Percentiles rank a stretch among this genome's conserved stretches.
Evolutionary conservation across 2,888 invertebrate species (phyloP).

Genomic region (Chymomyza procnemis): DNA sequence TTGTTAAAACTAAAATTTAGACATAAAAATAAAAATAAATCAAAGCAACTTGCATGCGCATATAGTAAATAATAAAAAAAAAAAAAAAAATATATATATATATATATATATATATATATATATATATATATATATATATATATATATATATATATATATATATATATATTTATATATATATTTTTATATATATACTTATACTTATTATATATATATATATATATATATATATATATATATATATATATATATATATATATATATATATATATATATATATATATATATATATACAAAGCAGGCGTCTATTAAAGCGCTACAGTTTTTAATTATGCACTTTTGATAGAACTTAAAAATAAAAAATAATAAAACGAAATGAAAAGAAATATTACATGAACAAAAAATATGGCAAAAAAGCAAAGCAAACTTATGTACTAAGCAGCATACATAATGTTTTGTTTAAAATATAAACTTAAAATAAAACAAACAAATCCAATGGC

Average conservation of each 20-base stretch:
- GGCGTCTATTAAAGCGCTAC: constrained; percentile 25
- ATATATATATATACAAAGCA: background rate
- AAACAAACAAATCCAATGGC: constrained; percentile 38
- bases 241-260: background rate
- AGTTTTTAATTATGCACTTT: constrained; percentile 67
- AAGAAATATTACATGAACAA: constrained; percentile 19
- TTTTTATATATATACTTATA: background rate
- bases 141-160: background rate
- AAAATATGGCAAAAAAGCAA: constrained; percentile 21
- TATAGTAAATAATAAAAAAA: too few relatives aligned
- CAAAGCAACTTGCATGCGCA: constrained; percentile 5
- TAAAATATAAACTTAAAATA: constrained; percentile 32
- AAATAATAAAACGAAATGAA: constrained; percentile 16
- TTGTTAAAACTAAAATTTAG: constrained; percentile 19
- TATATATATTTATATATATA: background rate
- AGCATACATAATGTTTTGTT: constrained; percentile 61
- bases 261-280: background rate
- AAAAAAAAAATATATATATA: constrained; percentile 15
- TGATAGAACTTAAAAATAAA: constrained; percentile 48
- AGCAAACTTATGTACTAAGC: constrained; percentile 21
- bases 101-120: too few relatives aligned
- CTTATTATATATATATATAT: background rate
- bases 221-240: background rate
- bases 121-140: too few relatives aligned
- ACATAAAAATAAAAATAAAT: constrained; percentile 19